Conservation (phyloP, 64 coral and sea anemone genomes). For the Porites australiensis region DNA sequence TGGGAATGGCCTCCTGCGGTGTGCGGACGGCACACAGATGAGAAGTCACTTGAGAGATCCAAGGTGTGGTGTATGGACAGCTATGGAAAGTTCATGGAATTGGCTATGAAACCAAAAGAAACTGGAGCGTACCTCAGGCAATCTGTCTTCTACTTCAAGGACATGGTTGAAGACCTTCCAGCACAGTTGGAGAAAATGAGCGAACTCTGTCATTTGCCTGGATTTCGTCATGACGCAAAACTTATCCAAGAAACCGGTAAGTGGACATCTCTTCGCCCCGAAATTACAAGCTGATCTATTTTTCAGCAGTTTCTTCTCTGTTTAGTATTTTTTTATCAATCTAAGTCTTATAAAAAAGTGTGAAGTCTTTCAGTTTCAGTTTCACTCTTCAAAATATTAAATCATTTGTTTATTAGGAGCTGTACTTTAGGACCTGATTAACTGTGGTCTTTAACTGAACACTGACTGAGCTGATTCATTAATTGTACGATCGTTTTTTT, state of each 20-base stretch:
- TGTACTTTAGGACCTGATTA: no score
- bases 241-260: slow-evolving; percentile 41
- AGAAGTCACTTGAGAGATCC: slow-evolving; percentile 35
- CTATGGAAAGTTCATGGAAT: slow-evolving; percentile 49
- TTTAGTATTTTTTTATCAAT: background rate
- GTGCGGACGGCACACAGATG: slow-evolving; percentile 36
- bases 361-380: no score
- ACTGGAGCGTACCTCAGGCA: slow-evolving; percentile 50
- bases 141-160: background rate
- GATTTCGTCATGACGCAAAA: slow-evolving; percentile 44
- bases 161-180: slow-evolving; percentile 12
- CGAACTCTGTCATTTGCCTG: slow-evolving; percentile 23
- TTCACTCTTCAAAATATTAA: no score
- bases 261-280: background rate
- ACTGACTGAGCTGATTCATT: no score
- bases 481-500: no score
- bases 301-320: background rate
- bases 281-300: no score
- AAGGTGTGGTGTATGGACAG: slow-evolving; percentile 51
- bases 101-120: slow-evolving; percentile 48
- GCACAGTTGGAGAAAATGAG: slow-evolving; percentile 24
- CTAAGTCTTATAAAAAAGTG: no score
- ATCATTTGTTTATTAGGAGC: no score
- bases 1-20: slow-evolving; percentile 49
- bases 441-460: no score